Percentiles rank a stretch among this genome's conserved stretches.
phyloP scores from a whole-genome alignment of 2,113 vertebrate genomes.

The Emydocephalus ijimae region DNA sequence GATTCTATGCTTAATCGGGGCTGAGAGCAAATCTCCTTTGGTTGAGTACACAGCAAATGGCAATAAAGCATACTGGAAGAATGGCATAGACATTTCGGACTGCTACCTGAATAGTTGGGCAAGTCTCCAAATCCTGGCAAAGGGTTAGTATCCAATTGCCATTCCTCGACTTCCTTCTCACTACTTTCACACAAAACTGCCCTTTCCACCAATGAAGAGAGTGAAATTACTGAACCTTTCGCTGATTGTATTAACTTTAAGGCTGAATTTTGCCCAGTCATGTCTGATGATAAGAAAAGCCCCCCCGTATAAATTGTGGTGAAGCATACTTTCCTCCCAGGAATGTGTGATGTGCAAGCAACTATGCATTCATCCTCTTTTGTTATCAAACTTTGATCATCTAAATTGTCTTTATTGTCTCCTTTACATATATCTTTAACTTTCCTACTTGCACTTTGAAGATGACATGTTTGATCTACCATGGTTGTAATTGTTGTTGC shows the following conservation, averaged over 20 bases:
- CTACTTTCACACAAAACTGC: not conserved
- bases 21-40: slow-evolving; percentile 16
- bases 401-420: slow-evolving; percentile 16
- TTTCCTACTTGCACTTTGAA: slow-evolving; percentile 13
- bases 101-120: not conserved
- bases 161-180: not conserved
- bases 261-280: slow-evolving; percentile 15
- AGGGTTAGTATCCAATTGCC: not conserved
- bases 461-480: not conserved
- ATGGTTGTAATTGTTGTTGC: slow-evolving; percentile 17
- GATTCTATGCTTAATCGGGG: not conserved
- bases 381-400: slow-evolving; percentile 9
- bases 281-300: slow-evolving; percentile 35
- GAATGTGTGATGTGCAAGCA: slow-evolving; percentile 24
- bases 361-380: not conserved
- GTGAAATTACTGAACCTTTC: slow-evolving; percentile 27
- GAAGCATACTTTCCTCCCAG: slow-evolving; percentile 39
- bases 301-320: slow-evolving; percentile 32
- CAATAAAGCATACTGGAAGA: slow-evolving; percentile 38
- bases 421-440: slow-evolving; percentile 22
- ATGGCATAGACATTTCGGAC: not conserved
- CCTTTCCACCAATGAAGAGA: not conserved
- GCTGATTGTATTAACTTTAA: slow-evolving; percentile 21
- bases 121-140: not conserved
- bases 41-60: slow-evolving; percentile 23